Evolutionary conservation across 2,113 vertebrate genomes (phyloP).

Genomic region (Burhinus oedicnemus): DNA sequence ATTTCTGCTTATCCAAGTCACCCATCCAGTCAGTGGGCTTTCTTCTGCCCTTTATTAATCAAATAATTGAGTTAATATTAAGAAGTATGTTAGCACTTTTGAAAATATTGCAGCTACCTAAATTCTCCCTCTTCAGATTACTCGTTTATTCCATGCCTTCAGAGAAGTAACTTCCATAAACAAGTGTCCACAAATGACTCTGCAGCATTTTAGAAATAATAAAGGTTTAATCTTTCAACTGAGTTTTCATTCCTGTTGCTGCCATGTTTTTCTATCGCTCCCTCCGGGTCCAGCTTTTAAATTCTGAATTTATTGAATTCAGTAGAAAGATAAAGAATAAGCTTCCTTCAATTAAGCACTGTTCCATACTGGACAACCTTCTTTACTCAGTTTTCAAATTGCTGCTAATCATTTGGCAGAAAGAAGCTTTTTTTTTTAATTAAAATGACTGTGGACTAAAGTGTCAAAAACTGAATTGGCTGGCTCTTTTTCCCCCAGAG

Average conservation of each 20-base stretch:
- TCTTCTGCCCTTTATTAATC: slow-evolving; percentile 39
- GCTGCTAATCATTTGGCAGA: slow-evolving; percentile 7
- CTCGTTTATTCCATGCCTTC: slow-evolving; percentile 32
- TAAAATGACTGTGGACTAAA: background rate
- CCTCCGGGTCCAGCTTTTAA: background rate
- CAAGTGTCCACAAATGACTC: background rate
- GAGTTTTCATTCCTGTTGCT: background rate
- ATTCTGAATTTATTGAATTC: background rate
- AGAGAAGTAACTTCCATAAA: slow-evolving; percentile 11
- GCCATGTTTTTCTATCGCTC: background rate
- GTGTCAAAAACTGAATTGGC: slow-evolving; percentile 22
- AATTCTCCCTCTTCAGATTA: slow-evolving; percentile 75
- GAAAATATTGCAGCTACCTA: slow-evolving; percentile 22
- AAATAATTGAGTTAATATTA: slow-evolving; percentile 18
- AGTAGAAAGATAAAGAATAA: slow-evolving; percentile 7
- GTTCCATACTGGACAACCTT: slow-evolving; percentile 12
- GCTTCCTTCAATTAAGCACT: slow-evolving; percentile 13
- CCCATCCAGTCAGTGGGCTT: slow-evolving; percentile 59
- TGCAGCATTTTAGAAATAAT: slow-evolving; percentile 22
- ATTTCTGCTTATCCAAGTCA: slow-evolving; percentile 75
- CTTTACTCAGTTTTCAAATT: slow-evolving; percentile 55
- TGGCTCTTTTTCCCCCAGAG: background rate
- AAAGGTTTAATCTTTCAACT: slow-evolving; percentile 26
- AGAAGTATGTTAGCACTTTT: slow-evolving; percentile 33
- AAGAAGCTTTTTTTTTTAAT: background rate